Base-by-base conservation (phyloP, 1,140 invertebrate species). In the Hetaerina americana region DNA sequence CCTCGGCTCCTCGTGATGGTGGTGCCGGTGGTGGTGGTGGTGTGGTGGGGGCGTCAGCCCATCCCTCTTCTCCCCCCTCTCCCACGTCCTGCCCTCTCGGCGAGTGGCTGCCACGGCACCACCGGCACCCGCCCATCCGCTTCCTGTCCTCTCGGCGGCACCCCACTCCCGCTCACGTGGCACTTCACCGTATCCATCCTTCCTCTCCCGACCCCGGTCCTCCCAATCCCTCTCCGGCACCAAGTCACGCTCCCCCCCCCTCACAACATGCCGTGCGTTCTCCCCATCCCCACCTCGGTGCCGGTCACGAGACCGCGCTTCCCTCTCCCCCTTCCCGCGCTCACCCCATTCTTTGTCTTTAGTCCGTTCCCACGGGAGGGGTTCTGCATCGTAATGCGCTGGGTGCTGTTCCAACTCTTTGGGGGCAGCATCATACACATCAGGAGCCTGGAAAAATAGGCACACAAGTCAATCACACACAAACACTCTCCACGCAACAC, bases 101-200 rank as follows among this genome's bases (percentile, higher is more conserved):
- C 27, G 66, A 15, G 71, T 72, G 18, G 68, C 69, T 6, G 66
- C 70, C 0, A 67, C 22, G 15, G 31, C 24, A 27, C 74, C 66
- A 66, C 77, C 66, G 66, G 22, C 40, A 12, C 40, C 15, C 72
- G 31, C 74, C 3, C 40, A 18, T 57, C 40, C 40, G 10, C 40
- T 57, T 57, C 40, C 40, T 3, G 15, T 57, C 18, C 79, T 74
- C 5, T 80, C 71, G 69, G 75, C 79, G 69, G 75, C 79, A 22
- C 78, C 78, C 69, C 83, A 75, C 22, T 82, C 77, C 74, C 82
- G 77, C n/a, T 81, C 79, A 22, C 81, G 77, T 73, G 81, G 74
- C 70, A 75, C 72, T 27, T 75, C 75, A 29, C 75, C 71, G 26
- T 72, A 71, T 22, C 71, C 70, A 3, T 57, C 40, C 22, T 57